Percentiles rank a stretch among this genome's conserved stretches.
These are phyloP conservation scores for Meandrina meandrites DNA, from an alignment of 92 coral and sea anemone species.

Conservation along the genomic window DNA sequence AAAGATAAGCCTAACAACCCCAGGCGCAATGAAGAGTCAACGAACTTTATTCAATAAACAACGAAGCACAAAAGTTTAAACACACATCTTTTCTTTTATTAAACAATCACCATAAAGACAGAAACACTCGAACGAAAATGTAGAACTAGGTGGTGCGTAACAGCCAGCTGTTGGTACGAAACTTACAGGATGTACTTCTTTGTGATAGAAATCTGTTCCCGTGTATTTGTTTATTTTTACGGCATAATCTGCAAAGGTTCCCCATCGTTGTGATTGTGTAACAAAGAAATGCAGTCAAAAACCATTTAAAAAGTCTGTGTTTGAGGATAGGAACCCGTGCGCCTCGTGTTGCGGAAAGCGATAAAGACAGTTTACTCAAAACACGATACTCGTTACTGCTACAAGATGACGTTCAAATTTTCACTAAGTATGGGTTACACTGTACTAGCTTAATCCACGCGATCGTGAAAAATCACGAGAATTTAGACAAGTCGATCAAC, in stretches of 20 bases:
- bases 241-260: not conserved
- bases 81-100: not conserved
- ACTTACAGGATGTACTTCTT: not conserved
- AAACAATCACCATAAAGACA: not conserved
- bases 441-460: not conserved
- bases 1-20: not conserved
- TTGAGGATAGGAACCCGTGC: not conserved
- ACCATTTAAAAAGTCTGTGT: not conserved
- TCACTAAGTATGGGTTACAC: not conserved
- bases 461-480: not conserved
- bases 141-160: not conserved
- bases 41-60: not conserved
- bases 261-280: not conserved
- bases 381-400: not conserved
- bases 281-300: too few relatives aligned
- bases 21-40: not conserved
- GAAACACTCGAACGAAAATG: not conserved
- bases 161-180: conserved; percentile 9
- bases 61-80: not conserved
- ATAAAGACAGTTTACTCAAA: not conserved
- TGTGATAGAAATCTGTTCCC: not conserved
- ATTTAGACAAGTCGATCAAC: not conserved
- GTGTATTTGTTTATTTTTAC: not conserved
- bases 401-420: not conserved
- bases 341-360: not conserved